Evolutionary conservation across 2,888 invertebrate genomes (phyloP), one percentile per base, ranked within the genome.

Genomic region (Adineta ricciae): DNA sequence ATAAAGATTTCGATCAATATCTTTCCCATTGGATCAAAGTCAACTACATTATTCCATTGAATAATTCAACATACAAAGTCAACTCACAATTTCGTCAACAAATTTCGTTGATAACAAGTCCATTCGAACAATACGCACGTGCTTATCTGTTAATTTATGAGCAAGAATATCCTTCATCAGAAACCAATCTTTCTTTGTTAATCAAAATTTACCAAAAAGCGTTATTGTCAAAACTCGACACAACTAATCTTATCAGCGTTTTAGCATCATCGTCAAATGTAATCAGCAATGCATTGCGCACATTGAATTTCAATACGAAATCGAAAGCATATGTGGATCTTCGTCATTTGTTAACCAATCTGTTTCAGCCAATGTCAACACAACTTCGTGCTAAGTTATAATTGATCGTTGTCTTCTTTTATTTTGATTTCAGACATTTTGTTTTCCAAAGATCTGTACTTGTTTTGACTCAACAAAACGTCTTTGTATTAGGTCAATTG

Each of bases 231-330:
- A 41, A 41, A 78, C 24, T 78, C 24, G 41, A 78, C 41, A 11
- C 41, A n/a, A 41, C 38, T 9, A 41, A 78, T 78, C 21, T 78
- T 21, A 41, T 78, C 8, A 78, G 41, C 41, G 16, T 78, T 24
- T 41, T 78, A 41, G 38, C 41, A n/a, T 78, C 78, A 41, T 78
- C 78, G n/a, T 78, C 78, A 41, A 78, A 78, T 41, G 38, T 78
- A 1, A 78, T 78, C 14, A 38, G 41, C n/a, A 78, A 78, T 78
- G 78, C 78, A 21, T 41, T 78, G 14, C 36, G 78, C 38, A 41
- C 41, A n/a, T 32, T 64, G 19, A 64, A 64, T 19, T 32, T 32
- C 3, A 64, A 16, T 64, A 32, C 8, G 1, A 32, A 32, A 32
- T 64, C 64, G 9, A 36, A 16, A 24, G 32, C 19, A 32, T 64